A percentile compares a stretch with the other conserved stretches of the same genome.
These are phyloP conservation scores for Temnothorax curvispinosus DNA, from an alignment of 1,140 invertebrate genomes.

Conservation along the genomic window DNA sequence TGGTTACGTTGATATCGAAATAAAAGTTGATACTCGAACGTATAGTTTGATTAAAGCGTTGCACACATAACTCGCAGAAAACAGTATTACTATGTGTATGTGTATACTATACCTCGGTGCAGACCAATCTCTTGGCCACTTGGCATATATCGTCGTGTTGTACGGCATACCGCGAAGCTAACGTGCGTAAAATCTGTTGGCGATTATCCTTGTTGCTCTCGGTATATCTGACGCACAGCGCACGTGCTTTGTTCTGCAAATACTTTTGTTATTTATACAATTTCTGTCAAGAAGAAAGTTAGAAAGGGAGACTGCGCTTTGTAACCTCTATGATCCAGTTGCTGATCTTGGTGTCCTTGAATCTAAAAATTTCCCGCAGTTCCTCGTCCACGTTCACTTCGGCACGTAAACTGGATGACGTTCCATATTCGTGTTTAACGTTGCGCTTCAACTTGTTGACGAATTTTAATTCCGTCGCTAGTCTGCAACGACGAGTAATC, in stretches of 20 bases:
- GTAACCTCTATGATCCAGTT: constrained; percentile 86
- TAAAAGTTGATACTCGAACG: not conserved
- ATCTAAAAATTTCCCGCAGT: constrained; percentile 82
- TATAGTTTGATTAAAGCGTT: not conserved
- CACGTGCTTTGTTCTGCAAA: constrained; percentile 83
- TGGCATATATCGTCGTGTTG: constrained; percentile 81
- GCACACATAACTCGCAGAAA: not conserved
- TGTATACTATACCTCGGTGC: constrained; percentile 71
- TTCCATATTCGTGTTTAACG: not conserved
- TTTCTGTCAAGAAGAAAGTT: not conserved
- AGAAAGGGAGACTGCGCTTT: not conserved
- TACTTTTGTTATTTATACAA: constrained; percentile 59
- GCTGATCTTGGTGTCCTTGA: constrained; percentile 82
- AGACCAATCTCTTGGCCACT: constrained; percentile 78
- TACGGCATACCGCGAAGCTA: constrained; percentile 82
- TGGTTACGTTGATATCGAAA: too few relatives aligned
- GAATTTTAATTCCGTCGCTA: not conserved
- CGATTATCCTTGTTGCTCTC: constrained; percentile 77
- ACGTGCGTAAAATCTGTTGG: constrained; percentile 78
- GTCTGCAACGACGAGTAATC: not conserved
- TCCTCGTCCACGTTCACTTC: constrained; percentile 68
- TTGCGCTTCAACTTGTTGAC: not conserved
- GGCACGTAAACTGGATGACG: not conserved
- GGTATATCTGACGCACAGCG: constrained; percentile 80
- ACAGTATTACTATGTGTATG: not conserved